These are phyloP conservation scores for Tiliacea aurago DNA, from an alignment of 2,888 invertebrate species.

Conservation along the genomic window DNA sequence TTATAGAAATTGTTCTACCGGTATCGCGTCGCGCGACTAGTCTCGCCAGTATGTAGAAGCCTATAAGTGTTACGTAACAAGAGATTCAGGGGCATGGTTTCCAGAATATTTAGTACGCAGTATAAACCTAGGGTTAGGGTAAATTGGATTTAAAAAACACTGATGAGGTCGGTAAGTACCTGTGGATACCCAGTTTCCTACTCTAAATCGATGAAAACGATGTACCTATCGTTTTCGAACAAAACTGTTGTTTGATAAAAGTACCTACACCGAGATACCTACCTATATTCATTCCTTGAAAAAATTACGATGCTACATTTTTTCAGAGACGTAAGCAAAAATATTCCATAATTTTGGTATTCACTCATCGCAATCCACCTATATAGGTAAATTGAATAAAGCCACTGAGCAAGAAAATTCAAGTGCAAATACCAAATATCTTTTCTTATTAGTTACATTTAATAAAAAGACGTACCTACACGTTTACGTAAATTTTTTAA, in stretches of 20 bases:
- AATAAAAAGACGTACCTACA: conserved; percentile 32
- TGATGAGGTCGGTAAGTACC: neutral
- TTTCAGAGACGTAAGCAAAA: neutral
- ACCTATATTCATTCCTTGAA: neutral
- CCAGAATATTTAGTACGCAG: too few relatives aligned
- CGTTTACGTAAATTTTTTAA: conserved; percentile 41
- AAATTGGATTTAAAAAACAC: neutral
- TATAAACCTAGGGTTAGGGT: neutral
- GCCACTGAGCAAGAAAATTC: conserved; percentile 42
- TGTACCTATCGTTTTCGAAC: neutral
- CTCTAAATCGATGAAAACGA: neutral
- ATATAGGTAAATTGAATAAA: conserved; percentile 29
- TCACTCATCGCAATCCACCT: conserved; percentile 14
- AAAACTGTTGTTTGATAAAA: neutral
- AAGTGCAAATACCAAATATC: conserved; percentile 38
- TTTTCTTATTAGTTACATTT: conserved; percentile 46
- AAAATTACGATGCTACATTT: neutral
- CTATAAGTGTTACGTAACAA: neutral
- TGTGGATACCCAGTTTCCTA: neutral
- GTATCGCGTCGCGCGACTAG: too few relatives aligned
- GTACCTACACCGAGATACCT: neutral
- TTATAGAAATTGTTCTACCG: too few relatives aligned
- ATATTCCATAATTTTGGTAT: conserved; percentile 27
- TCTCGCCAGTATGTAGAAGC: too few relatives aligned
- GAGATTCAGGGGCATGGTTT: neutral